Evolutionary conservation across 2,113 vertebrate genomes (phyloP), one percentile per base, ranked within the genome.

Genomic region (Grus americana): DNA sequence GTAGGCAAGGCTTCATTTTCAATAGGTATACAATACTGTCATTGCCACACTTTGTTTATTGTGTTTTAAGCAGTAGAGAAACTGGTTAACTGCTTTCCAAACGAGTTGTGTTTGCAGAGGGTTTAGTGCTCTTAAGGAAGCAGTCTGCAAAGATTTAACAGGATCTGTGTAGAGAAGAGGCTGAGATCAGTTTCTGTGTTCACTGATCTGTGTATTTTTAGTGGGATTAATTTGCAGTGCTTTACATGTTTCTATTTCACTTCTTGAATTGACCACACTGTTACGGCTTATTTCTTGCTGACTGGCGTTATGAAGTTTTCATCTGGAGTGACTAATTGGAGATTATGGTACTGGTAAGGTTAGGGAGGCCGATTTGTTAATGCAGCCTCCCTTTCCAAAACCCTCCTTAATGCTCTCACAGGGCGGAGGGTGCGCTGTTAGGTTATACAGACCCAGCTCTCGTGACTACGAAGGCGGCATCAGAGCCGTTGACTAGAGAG

Each of bases 51-150:
- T 73, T 86, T 46, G 8, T 63, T 92, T 88, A 76, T 70, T 36
- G 9, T 52, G 5, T 34, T 89, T 88, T 72, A 59, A 89, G 47
- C 47, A 44, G 36, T 7, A 83, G 86, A 70, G 72, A 94, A 92
- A 80, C 61, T 52, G 44, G 52, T 68, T 84, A 84, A 84, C 52
- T 68, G 22, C 36, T 87, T 92, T 84, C 73, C 34, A 81, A 94
- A 50, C 27, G 21, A 75, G 18, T 63, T 89, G 7, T 80, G 29
- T 89, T 92, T 89, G 52, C 66, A 82, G 49, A 79, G 24, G 21
- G 5, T 70, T 92, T 80, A 91, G 32, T 62, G 80, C 87, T 93
- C 78, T 91, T 79, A 87, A 75, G 73, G 29, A 91, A 89, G 49
- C 46, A 24, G 16, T 49, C 70, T 72, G 70, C 19, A 63, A 57